Conservation (phyloP, 2,797 vertebrate genomes). For the Phylloscopus collybita region DNA sequence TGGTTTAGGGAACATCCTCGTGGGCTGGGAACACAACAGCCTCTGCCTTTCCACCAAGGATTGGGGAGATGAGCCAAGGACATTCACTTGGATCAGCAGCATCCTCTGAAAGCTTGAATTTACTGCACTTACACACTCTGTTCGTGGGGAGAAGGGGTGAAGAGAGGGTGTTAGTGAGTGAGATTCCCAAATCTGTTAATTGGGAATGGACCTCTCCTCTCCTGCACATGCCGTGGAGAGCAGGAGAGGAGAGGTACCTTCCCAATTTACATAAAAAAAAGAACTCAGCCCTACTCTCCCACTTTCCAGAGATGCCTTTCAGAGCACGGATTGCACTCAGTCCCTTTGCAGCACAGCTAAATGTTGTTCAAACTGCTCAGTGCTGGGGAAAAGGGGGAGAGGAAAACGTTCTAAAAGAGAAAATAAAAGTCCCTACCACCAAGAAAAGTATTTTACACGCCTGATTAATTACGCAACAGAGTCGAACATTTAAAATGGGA, state of each 20-base stretch:
- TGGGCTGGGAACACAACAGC: neutral
- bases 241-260: neutral
- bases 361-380: neutral
- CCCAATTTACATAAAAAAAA: neutral
- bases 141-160: no score
- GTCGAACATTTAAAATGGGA: neutral
- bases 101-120: neutral
- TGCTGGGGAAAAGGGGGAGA: neutral
- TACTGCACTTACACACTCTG: neutral
- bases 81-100: neutral
- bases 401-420: neutral
- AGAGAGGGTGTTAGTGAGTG: neutral
- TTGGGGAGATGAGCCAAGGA: neutral
- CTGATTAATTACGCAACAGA: neutral
- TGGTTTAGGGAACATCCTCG: neutral
- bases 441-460: neutral
- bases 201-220: no score
- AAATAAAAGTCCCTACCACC: neutral
- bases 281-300: neutral
- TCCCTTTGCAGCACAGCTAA: neutral
- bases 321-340: neutral
- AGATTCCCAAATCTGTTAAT: neutral
- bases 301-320: neutral
- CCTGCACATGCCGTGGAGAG: no score
- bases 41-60: constrained; percentile 17